phyloP scores from a whole-genome alignment of 2,888 invertebrate genomes.

The Dione vanillae region DNA sequence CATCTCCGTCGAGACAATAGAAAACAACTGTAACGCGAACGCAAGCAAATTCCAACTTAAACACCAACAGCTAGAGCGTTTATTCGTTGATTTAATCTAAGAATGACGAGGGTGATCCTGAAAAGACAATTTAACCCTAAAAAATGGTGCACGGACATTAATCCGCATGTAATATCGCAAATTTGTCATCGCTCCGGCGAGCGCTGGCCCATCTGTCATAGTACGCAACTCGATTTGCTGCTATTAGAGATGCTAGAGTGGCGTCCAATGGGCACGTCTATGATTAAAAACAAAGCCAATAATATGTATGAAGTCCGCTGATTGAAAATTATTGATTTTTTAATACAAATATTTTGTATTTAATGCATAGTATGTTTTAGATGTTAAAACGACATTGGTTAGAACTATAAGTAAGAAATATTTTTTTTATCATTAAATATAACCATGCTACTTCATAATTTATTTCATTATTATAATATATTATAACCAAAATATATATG shows the following conservation, averaged over 20 bases:
- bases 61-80: slow-evolving; percentile 44
- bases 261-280: slow-evolving; percentile 50
- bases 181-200: slow-evolving; percentile 80
- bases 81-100: slow-evolving; percentile 42
- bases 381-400: background rate
- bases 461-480: background rate
- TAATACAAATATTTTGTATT: background rate
- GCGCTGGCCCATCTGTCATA: slow-evolving; percentile 73
- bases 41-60: slow-evolving; percentile 53
- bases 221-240: slow-evolving; percentile 74
- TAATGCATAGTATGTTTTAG: background rate
- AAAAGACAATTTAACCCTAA: slow-evolving; percentile 85
- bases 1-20: slow-evolving; percentile 58
- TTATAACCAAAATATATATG: background rate
- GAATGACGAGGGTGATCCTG: slow-evolving; percentile 65
- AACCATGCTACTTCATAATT: background rate
- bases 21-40: slow-evolving; percentile 51
- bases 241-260: slow-evolving; percentile 67
- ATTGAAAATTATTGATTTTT: slow-evolving; percentile 14
- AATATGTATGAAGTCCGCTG: slow-evolving; percentile 19
- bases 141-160: slow-evolving; percentile 81
- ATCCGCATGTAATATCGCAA: slow-evolving; percentile 84
- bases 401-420: background rate
- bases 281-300: slow-evolving; percentile 48
- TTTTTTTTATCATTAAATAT: background rate